These are phyloP conservation scores for Zeugodacus cucurbitae DNA, from an alignment of 1,140 invertebrate genomes.

Conservation along the genomic window DNA sequence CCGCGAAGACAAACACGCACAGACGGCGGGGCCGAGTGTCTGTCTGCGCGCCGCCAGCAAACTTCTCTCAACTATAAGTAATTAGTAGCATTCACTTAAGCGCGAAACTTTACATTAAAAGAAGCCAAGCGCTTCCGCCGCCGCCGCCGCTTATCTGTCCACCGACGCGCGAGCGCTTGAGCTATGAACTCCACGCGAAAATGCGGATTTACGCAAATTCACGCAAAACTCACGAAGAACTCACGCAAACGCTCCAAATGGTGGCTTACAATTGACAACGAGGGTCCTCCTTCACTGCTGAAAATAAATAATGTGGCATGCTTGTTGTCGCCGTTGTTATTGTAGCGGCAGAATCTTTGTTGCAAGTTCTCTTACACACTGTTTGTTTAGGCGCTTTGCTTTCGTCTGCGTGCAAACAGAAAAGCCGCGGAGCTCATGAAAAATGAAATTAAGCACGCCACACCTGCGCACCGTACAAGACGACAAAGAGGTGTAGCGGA, in stretches of 20 bases:
- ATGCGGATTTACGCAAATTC: not conserved
- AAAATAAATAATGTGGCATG: not conserved
- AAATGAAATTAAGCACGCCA: slow-evolving; percentile 21
- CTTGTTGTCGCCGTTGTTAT: not conserved
- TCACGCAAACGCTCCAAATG: not conserved
- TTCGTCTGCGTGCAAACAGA: not conserved
- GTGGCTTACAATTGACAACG: not conserved
- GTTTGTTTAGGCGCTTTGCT: not conserved
- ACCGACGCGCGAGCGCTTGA: not conserved
- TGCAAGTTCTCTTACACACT: not conserved
- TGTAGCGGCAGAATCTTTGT: not conserved
- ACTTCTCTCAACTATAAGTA: not conserved
- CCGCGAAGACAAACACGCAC: not conserved
- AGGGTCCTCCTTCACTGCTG: not conserved
- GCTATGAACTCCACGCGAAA: not conserved
- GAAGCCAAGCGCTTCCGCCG: not conserved
- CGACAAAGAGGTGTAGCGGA: not conserved
- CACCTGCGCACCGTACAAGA: not conserved
- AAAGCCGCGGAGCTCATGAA: not conserved
- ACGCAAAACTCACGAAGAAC: not conserved
- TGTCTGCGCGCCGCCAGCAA: not conserved
- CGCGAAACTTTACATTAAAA: not conserved
- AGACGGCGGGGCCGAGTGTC: not conserved
- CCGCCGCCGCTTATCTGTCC: too few species aligned
- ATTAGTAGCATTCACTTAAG: slow-evolving; percentile 15